phyloP scores from a whole-genome alignment of 1,140 invertebrate species.

The Scaptodrosophila lebanonensis region DNA sequence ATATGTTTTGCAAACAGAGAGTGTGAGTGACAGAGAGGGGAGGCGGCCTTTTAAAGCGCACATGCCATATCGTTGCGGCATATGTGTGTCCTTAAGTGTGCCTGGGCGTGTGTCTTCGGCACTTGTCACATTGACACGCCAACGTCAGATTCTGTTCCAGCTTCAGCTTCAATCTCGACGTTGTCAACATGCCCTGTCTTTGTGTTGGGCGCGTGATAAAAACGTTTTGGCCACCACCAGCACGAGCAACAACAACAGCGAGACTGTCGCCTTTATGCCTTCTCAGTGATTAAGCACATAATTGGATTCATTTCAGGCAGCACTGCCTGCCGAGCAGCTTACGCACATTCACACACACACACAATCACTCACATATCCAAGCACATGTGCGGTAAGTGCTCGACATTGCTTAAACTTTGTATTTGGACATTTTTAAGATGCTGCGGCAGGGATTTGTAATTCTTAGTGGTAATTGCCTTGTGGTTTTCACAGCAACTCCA shows the following conservation, averaged over 20 bases:
- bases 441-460: slow-evolving; percentile 65
- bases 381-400: too few species aligned
- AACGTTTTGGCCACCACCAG: too few species aligned
- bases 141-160: too few species aligned
- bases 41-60: too few species aligned
- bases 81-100: slow-evolving; percentile 21
- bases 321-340: slow-evolving; percentile 25
- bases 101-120: slow-evolving; percentile 30
- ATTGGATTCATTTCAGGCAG: slow-evolving; percentile 64
- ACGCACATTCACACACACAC: slow-evolving; percentile 21
- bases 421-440: slow-evolving; percentile 51
- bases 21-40: too few species aligned
- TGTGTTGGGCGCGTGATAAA: too few species aligned
- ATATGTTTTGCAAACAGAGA: too few species aligned
- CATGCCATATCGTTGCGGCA: too few species aligned
- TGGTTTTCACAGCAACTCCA: slow-evolving; percentile 50
- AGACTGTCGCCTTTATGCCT: slow-evolving; percentile 20
- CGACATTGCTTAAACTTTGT: too few species aligned
- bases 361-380: too few species aligned
- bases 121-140: slow-evolving; percentile 50
- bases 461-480: slow-evolving; percentile 70
- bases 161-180: too few species aligned
- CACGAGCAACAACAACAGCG: too few species aligned
- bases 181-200: slow-evolving; percentile 42
- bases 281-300: slow-evolving; percentile 70